A percentile compares a stretch with the other conserved stretches of the same genome.
Conservation (phyloP, 2,888 invertebrate genomes). For the Agrotis segetum region DNA sequence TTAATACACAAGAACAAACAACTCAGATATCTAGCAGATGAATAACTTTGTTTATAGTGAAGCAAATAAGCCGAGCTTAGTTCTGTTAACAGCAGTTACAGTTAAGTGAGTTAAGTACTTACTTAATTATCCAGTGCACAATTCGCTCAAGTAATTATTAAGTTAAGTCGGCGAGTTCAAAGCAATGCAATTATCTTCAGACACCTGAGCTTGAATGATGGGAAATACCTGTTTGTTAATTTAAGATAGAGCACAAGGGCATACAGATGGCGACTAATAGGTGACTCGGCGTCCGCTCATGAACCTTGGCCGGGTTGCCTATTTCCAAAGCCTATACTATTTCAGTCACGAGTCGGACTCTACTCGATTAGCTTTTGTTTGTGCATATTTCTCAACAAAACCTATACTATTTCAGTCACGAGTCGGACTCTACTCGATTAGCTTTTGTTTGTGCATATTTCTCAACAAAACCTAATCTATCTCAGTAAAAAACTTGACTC, state of each 20-base stretch:
- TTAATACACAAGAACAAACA: conserved; percentile 11
- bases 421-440: too few species aligned
- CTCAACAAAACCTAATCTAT: too few species aligned
- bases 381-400: too few species aligned
- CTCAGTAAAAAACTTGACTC: too few species aligned
- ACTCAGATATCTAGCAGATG: conserved; percentile 20
- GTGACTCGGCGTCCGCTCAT: too few species aligned
- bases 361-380: too few species aligned
- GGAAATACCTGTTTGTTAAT: conserved; percentile 31
- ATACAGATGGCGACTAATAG: too few species aligned
- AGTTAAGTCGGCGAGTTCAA: conserved; percentile 67
- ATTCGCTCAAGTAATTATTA: conserved; percentile 70
- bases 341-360: too few species aligned
- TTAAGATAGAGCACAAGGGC: background rate
- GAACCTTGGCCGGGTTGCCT: too few species aligned
- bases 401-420: too few species aligned
- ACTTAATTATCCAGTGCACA: conserved; percentile 73
- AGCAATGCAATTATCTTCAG: conserved; percentile 66
- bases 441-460: too few species aligned
- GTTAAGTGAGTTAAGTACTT: conserved; percentile 69
- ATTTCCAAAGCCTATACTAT: too few species aligned
- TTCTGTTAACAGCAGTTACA: conserved; percentile 67
- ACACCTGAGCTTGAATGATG: conserved; percentile 57
- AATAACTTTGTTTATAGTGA: conserved; percentile 56
- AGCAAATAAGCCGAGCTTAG: conserved; percentile 63